phyloP scores from a whole-genome alignment of 2,797 vertebrate species.

The Danio choprae region DNA sequence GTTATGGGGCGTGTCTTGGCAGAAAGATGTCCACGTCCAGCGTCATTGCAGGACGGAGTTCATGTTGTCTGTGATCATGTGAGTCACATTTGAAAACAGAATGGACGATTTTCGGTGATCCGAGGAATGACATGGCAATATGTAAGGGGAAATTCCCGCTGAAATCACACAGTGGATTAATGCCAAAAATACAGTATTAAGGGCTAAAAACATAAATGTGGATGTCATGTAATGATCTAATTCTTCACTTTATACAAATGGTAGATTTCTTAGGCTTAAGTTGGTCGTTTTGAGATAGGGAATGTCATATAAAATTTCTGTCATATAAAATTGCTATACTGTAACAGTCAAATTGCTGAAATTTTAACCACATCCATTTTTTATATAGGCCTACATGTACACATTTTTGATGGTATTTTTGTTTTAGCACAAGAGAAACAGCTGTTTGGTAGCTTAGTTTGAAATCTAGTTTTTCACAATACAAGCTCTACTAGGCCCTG shows the following conservation, averaged over 20 bases:
- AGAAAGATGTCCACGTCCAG: background rate
- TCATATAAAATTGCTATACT: no score
- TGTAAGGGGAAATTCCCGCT: conserved; percentile 61
- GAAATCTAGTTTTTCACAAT: background rate
- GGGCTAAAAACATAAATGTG: background rate
- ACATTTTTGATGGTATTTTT: background rate
- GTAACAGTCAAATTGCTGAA: background rate
- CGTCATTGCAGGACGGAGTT: conserved; percentile 21
- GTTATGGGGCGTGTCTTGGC: conserved; percentile 9
- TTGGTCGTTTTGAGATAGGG: background rate
- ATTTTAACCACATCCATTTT: background rate
- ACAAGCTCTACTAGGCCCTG: background rate
- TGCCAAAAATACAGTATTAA: background rate
- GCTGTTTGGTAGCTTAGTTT: background rate
- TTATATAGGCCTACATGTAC: no score
- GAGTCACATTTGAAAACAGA: conserved; percentile 32
- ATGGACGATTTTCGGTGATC: conserved; percentile 41
- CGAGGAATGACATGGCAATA: conserved; percentile 67
- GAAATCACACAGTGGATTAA: conserved; percentile 12
- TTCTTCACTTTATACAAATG: background rate
- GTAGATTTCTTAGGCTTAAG: background rate
- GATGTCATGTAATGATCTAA: background rate
- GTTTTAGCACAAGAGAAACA: background rate
- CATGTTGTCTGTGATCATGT: conserved; percentile 37
- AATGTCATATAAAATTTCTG: background rate